phyloP scores from a whole-genome alignment of 2,888 invertebrate genomes.

The Hyppa rectilinea region DNA sequence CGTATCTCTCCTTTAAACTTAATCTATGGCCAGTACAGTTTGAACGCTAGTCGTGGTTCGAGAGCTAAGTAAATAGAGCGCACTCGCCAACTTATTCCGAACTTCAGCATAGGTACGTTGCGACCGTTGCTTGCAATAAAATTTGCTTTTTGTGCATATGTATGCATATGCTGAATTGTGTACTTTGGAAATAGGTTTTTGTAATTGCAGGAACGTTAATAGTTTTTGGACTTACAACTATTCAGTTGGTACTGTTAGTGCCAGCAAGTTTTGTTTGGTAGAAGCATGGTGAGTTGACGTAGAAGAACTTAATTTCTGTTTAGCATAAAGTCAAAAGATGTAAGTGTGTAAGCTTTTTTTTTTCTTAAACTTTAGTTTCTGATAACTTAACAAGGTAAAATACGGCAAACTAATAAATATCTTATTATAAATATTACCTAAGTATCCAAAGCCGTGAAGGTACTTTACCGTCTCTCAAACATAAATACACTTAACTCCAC shows the following conservation, averaged over 20 bases:
- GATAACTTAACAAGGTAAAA: neutral
- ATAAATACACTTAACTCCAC: conserved; percentile 12
- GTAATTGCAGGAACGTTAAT: conserved; percentile 1
- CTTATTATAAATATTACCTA: neutral
- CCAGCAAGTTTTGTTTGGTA: neutral
- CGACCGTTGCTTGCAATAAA: conserved; percentile 71
- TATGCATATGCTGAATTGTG: conserved; percentile 25
- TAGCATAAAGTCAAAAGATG: no score
- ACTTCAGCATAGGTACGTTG: conserved; percentile 73
- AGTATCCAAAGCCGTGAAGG: neutral
- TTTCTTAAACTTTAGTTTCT: neutral
- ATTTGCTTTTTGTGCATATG: conserved; percentile 75
- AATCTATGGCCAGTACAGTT: conserved; percentile 72
- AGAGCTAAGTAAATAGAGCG: conserved; percentile 84
- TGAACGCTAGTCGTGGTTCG: conserved; percentile 77
- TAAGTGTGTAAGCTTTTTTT: neutral
- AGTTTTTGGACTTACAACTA: neutral
- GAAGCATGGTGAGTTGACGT: neutral
- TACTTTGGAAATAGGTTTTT: conserved; percentile 24
- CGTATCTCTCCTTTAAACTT: conserved; percentile 55
- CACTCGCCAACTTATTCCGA: conserved; percentile 81
- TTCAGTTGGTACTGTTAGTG: neutral
- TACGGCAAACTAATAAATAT: neutral
- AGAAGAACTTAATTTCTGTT: neutral
- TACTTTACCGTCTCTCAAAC: neutral